Conservation (phyloP, 2,888 invertebrate species). For the Nemotelus pantherinus region DNA sequence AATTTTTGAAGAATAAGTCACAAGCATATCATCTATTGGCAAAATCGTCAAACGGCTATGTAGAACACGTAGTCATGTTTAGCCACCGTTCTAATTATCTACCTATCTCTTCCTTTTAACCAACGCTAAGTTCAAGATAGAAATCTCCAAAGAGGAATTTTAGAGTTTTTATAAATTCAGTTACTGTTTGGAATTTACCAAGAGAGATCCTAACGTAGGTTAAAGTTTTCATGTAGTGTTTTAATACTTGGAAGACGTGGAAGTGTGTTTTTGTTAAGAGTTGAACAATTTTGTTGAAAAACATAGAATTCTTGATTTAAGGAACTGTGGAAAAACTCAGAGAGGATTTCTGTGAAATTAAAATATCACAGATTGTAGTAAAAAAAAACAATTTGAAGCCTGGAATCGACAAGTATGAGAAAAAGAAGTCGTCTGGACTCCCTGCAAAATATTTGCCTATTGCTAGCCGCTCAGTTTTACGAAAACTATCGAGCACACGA, state of each 20-base stretch:
- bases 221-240: no score
- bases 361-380: not conserved
- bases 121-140: not conserved
- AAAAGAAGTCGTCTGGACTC: constrained; percentile 6
- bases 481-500: not conserved
- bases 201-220: no score
- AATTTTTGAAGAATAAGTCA: no score
- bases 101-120: no score
- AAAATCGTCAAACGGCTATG: no score
- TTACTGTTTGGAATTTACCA: not conserved
- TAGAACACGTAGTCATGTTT: no score
- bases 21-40: no score
- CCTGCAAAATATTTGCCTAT: not conserved
- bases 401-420: not conserved
- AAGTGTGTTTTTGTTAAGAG: no score
- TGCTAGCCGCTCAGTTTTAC: not conserved
- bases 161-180: constrained; percentile 25
- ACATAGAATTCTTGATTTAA: not conserved
- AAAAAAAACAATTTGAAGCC: not conserved
- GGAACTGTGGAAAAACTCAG: not conserved
- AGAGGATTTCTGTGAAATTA: not conserved
- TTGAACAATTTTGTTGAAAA: not conserved
- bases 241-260: no score
- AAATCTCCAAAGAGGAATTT: constrained; percentile 36
- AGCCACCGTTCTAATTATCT: no score